Conservation (phyloP, 2,888 invertebrate species). For the Amiota communis region DNA sequence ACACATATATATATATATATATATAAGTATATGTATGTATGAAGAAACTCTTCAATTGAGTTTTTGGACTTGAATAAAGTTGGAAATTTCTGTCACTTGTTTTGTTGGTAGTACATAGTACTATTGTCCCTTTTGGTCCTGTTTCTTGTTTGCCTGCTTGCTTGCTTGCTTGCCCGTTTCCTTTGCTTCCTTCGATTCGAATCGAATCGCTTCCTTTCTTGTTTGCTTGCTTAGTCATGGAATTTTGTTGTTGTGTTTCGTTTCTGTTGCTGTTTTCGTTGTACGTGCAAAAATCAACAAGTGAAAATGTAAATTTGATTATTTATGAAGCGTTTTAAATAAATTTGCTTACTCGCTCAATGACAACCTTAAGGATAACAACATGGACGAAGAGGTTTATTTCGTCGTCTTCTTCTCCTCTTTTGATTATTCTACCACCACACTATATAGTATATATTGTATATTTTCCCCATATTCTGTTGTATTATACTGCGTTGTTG, state of each 20-base stretch:
- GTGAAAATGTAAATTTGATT: constrained; percentile 68
- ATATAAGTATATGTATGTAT: no score
- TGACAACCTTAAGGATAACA: background rate
- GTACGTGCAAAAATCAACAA: constrained; percentile 49
- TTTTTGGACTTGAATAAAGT: no score
- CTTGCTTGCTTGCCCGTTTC: background rate
- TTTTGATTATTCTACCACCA: no score
- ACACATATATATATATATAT: no score
- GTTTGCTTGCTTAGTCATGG: background rate
- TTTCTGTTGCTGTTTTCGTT: constrained; percentile 8
- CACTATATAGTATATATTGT: no score
- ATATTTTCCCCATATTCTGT: no score
- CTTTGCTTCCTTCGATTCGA: background rate
- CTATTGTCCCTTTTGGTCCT: no score
- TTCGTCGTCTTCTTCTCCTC: no score
- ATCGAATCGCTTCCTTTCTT: background rate
- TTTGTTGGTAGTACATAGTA: no score
- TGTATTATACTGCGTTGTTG: no score
- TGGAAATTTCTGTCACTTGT: no score
- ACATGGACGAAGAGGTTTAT: background rate
- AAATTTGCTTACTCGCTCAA: constrained; percentile 37
- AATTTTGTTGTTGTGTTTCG: background rate
- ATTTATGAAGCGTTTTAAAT: constrained; percentile 64
- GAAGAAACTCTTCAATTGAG: no score
- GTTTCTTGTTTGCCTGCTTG: background rate